Base-by-base conservation (phyloP, 2,888 invertebrate genomes). In the Sturmia bella region DNA sequence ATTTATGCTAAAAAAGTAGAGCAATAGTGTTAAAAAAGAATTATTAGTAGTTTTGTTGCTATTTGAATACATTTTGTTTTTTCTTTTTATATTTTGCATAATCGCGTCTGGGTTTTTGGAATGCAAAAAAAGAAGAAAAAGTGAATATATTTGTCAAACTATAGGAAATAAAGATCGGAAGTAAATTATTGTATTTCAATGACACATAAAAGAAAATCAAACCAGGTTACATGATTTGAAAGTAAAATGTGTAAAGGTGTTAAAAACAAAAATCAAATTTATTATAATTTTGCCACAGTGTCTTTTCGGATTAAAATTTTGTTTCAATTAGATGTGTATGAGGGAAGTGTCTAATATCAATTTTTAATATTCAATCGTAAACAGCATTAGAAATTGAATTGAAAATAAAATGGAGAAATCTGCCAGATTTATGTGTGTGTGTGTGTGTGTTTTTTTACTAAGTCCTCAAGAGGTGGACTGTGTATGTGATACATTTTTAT, bases 141-240 rank as follows among this genome's bases (percentile, higher is more conserved):
- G 6, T 27, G 3, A 3, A 27, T 27, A 4, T 27, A 27, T 32
- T 32, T 3, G 32, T 7, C 32, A 27, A 27, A 45, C 24, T 61
- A 41, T 63, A 50, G 61, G 48, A 69, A 76, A 56, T 57, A 54
- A 37, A 75, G 61, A 54, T 61, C 39, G 70, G 70, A 79, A 79
- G 32, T 72, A 54, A 61, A 52, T 70, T 52, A 50, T 66, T n/a
- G 68, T 13, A 68, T 70, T 77, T 77, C 27, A 68, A 11, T n/a
- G 50, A 17, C 21, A 61, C 1, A 17, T n/a, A 11, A 50, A 24
- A 39, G 13, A 39, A 39, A 32, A 17, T 21, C 3, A 19, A 59
- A 39, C 13, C 41, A 15, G 54, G 48, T 69, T 54, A 37, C 2
- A n/a, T n/a, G n/a, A n/a, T 68, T 27, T 50, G n/a, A 48, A 27